These are phyloP conservation scores for Drosophila varians DNA, from an alignment of 1,140 invertebrate genomes.

Conservation along the genomic window DNA sequence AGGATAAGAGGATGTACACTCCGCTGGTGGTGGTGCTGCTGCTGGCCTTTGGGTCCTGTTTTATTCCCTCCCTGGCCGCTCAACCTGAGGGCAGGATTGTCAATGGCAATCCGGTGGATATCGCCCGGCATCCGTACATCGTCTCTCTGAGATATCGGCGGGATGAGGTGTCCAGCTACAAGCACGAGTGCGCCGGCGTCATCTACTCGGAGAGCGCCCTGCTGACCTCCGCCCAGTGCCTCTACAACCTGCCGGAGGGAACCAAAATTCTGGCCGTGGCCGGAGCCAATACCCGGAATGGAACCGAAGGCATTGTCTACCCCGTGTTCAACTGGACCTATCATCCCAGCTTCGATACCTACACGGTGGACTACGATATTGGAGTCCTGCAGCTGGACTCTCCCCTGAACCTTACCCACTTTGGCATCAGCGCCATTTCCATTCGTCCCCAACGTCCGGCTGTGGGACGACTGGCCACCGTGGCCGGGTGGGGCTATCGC, in stretches of 20 bases:
- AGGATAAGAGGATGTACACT: slow-evolving; percentile 13
- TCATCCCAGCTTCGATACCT: slow-evolving; percentile 84
- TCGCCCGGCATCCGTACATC: slow-evolving; percentile 67
- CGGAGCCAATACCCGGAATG: slow-evolving; percentile 65
- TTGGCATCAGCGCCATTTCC: slow-evolving; percentile 39
- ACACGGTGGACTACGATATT: slow-evolving; percentile 86
- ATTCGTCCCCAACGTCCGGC: slow-evolving; percentile 51
- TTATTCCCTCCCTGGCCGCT: background rate
- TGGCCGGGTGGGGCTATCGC: slow-evolving; percentile 86
- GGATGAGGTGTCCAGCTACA: slow-evolving; percentile 27
- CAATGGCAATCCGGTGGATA: slow-evolving; percentile 60
- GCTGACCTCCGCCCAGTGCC: slow-evolving; percentile 68
- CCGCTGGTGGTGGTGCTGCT: slow-evolving; percentile 24
- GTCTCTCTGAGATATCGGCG: slow-evolving; percentile 64
- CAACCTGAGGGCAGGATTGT: slow-evolving; percentile 52
- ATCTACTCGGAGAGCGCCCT: slow-evolving; percentile 55
- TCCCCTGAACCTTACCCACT: slow-evolving; percentile 51
- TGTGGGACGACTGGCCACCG: slow-evolving; percentile 79
- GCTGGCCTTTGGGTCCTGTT: background rate
- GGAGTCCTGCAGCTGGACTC: slow-evolving; percentile 84
- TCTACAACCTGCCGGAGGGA: slow-evolving; percentile 23
- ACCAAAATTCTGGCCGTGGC: slow-evolving; percentile 57
- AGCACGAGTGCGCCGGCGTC: slow-evolving; percentile 69
- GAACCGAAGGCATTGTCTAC: slow-evolving; percentile 79
- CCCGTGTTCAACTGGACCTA: slow-evolving; percentile 80